phyloP scores from a whole-genome alignment of 2,888 invertebrate genomes.

The Aphidoletes aphidimyza region DNA sequence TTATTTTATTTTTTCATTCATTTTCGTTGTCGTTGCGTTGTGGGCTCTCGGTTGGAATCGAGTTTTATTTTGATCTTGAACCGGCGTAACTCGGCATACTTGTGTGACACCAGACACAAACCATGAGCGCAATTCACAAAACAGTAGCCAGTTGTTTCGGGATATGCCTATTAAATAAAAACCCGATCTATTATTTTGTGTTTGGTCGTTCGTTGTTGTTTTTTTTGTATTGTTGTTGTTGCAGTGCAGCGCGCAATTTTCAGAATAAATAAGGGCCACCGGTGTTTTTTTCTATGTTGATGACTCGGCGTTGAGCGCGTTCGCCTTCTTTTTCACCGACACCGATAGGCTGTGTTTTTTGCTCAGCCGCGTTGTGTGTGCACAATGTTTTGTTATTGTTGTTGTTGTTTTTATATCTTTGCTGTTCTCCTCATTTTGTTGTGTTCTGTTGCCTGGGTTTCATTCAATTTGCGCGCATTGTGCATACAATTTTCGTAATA shows the following conservation, averaged over 20 bases:
- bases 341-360: too few species aligned
- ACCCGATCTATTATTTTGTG: constrained; percentile 34
- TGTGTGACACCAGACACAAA: constrained; percentile 30
- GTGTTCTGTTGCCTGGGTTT: background rate
- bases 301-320: background rate
- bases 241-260: too few species aligned
- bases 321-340: background rate
- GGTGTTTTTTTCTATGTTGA: background rate
- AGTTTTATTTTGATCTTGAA: background rate
- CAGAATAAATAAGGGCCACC: constrained; percentile 40
- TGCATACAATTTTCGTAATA: constrained; percentile 49
- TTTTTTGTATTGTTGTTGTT: too few species aligned
- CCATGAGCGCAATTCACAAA: background rate
- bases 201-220: too few species aligned
- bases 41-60: background rate
- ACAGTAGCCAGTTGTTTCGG: constrained; percentile 20
- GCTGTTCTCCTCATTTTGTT: too few species aligned
- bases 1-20: background rate
- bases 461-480: constrained; percentile 37
- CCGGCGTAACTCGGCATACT: background rate
- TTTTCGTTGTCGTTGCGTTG: background rate
- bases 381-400: too few species aligned
- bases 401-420: too few species aligned
- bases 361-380: too few species aligned
- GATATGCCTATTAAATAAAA: constrained; percentile 11